A percentile compares a stretch with the other conserved stretches of the same genome.
Conservation (phyloP, 2,888 invertebrate species). For the Leucophora obtusa region DNA sequence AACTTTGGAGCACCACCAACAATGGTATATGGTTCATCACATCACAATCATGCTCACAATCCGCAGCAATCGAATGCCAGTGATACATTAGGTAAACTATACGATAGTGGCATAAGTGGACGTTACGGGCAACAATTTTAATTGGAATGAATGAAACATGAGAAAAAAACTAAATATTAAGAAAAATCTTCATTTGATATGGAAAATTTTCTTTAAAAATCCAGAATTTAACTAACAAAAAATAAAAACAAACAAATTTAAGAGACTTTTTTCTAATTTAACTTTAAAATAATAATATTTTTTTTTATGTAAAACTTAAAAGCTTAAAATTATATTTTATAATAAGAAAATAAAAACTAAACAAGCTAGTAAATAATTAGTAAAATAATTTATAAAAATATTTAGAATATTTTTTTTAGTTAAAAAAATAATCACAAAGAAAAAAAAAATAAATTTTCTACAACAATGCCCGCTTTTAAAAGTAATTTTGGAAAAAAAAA, state of each 20-base stretch:
- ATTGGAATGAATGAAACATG: background rate
- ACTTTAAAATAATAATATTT: slow-evolving; percentile 6
- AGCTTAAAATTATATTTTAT: slow-evolving; percentile 18
- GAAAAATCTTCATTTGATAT: slow-evolving; percentile 44
- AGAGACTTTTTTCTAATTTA: slow-evolving; percentile 47
- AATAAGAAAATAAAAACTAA: slow-evolving; percentile 3
- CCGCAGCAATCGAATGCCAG: slow-evolving; percentile 80
- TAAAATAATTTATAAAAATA: slow-evolving; percentile 36
- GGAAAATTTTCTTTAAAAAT: slow-evolving; percentile 21
- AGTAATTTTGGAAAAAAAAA: slow-evolving; percentile 66
- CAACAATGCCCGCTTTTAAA: slow-evolving; percentile 74
- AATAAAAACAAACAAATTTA: slow-evolving; percentile 21
- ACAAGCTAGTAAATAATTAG: slow-evolving; percentile 57
- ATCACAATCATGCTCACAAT: slow-evolving; percentile 69
- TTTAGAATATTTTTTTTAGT: slow-evolving; percentile 43
- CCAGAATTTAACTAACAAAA: slow-evolving; percentile 23
- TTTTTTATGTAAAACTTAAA: slow-evolving; percentile 11
- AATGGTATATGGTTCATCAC: slow-evolving; percentile 72
- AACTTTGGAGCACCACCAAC: slow-evolving; percentile 71
- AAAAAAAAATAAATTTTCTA: slow-evolving; percentile 42
- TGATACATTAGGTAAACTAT: slow-evolving; percentile 91
- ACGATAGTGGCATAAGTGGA: slow-evolving; percentile 90
- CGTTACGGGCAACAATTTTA: slow-evolving; percentile 79
- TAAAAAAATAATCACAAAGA: slow-evolving; percentile 31
- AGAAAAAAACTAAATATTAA: background rate